These are phyloP conservation scores for Plusia festucae DNA, from an alignment of 2,888 invertebrate genomes.

Conservation along the genomic window DNA sequence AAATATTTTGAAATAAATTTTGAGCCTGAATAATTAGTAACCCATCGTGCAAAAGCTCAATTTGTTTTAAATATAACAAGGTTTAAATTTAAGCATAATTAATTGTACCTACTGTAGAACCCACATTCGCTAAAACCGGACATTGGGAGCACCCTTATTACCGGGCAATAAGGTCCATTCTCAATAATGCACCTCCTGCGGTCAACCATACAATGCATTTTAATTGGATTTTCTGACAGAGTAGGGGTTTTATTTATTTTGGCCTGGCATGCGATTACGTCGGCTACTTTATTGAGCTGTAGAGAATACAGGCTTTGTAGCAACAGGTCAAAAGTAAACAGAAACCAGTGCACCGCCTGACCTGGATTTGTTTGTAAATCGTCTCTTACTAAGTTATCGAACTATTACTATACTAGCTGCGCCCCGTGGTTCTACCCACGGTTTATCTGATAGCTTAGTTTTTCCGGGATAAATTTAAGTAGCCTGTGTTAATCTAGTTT, in stretches of 20 bases:
- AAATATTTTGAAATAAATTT: not conserved
- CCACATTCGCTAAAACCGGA: no score
- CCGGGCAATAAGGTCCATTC: not conserved
- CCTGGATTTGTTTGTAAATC: not conserved
- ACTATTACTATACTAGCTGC: no score
- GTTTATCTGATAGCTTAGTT: no score
- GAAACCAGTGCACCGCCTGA: no score
- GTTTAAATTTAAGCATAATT: constrained; percentile 34
- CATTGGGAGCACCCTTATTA: not conserved
- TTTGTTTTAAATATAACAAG: constrained; percentile 16
- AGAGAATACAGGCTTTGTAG: not conserved
- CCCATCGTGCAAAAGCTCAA: constrained; percentile 9
- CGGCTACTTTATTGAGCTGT: constrained; percentile 4
- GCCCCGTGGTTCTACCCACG: no score
- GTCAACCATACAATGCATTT: not conserved
- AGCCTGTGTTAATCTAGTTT: no score
- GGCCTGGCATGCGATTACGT: not conserved
- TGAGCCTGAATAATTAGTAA: constrained; percentile 3
- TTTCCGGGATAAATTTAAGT: no score
- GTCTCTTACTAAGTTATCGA: no score
- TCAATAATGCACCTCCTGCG: not conserved
- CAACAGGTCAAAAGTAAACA: constrained; percentile 4
- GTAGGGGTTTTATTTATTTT: constrained; percentile 3
- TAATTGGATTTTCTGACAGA: constrained; percentile 16
- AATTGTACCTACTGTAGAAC: constrained; percentile 15